Conservation (phyloP, 2,113 vertebrate genomes). For the Romanogobio albipinnatus region DNA sequence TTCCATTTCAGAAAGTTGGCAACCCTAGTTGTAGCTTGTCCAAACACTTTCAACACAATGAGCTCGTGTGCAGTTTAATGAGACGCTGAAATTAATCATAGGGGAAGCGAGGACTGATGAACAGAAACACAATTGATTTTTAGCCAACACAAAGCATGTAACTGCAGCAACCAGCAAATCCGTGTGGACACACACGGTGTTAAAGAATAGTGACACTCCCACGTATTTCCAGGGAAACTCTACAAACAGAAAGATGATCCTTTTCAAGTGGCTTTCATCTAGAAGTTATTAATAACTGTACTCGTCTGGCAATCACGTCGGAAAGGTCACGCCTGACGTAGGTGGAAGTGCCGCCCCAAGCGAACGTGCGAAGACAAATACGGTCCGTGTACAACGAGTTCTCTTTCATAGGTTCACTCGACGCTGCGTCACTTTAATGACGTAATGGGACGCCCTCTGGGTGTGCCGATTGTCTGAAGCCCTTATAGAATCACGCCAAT, state of each 20-base stretch:
- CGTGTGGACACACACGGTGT: not conserved
- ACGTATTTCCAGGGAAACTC: not conserved
- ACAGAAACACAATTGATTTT: not conserved
- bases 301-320: no score
- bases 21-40: not conserved
- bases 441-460: no score
- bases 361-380: no score
- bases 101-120: not conserved
- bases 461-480: no score
- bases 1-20: no score
- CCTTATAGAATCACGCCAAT: no score
- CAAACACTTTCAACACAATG: not conserved
- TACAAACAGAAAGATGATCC: not conserved
- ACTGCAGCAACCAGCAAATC: not conserved
- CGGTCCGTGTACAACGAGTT: no score
- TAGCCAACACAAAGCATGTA: not conserved
- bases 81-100: not conserved
- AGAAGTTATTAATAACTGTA: no score
- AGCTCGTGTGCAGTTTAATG: not conserved
- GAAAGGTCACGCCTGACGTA: no score
- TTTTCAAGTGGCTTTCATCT: not conserved
- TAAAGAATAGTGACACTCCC: not conserved
- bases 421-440: no score
- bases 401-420: no score
- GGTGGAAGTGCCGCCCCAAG: no score